Evolutionary conservation across 1,140 invertebrate genomes (phyloP).

Genomic region (Drosophila pseudoananassae): DNA sequence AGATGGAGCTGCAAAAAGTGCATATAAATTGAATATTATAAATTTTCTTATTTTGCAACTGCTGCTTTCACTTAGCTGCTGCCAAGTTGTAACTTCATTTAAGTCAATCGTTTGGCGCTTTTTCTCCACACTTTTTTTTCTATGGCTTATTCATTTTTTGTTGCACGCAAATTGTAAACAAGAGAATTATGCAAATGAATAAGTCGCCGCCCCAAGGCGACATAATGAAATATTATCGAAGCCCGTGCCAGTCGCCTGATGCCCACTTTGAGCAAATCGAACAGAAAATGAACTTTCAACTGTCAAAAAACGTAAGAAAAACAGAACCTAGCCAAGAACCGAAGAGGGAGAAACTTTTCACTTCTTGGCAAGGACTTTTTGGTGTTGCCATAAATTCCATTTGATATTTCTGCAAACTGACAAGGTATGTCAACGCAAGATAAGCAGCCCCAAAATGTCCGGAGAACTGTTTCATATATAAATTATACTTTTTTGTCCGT

Average conservation of each 20-base stretch:
- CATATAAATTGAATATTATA: constrained; percentile 83
- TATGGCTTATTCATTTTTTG: constrained; percentile 3
- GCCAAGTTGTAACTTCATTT: constrained; percentile 83
- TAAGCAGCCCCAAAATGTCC: constrained; percentile 59
- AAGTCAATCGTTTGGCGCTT: constrained; percentile 70
- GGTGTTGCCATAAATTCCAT: constrained; percentile 65
- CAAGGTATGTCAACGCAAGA: constrained; percentile 79
- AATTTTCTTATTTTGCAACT: constrained; percentile 73
- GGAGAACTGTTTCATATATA: constrained; percentile 29
- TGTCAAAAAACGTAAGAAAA: constrained; percentile 14
- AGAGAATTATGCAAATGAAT: constrained; percentile 81
- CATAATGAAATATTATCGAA: constrained; percentile 46
- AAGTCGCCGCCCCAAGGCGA: constrained; percentile 39
- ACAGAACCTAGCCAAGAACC: not conserved
- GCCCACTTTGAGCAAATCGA: constrained; percentile 25
- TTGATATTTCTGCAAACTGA: constrained; percentile 78
- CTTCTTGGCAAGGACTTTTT: constrained; percentile 24
- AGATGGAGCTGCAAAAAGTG: constrained; percentile 54
- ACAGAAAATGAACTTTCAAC: constrained; percentile 40
- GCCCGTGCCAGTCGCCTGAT: not conserved
- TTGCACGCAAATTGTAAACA: constrained; percentile 74
- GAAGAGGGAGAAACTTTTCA: constrained; percentile 4
- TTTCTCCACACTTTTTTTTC: not conserved
- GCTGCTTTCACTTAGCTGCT: constrained; percentile 60
- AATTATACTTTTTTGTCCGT: constrained; percentile 40